Percentiles rank a stretch among this genome's conserved stretches.
Evolutionary conservation across 2,113 vertebrate species (phyloP).

Genomic region (Hydrolagus affinis): DNA sequence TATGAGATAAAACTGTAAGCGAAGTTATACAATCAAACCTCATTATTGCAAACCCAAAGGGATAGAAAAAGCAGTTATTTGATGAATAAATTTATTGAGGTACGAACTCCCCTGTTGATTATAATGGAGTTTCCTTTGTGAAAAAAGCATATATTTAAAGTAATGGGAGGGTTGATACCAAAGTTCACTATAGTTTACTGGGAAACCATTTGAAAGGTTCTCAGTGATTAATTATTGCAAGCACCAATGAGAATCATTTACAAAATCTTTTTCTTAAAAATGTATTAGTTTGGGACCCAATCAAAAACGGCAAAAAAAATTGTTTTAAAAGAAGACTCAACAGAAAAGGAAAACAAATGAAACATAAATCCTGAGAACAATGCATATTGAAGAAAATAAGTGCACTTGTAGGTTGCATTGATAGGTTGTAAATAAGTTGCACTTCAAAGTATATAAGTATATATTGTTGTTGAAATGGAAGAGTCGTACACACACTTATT

Average conservation of each 20-base stretch:
- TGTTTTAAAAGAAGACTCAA: not conserved
- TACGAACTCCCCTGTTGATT: not conserved
- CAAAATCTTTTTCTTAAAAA: not conserved
- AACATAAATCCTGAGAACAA: not conserved
- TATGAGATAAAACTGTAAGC: not conserved
- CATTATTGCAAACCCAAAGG: no score
- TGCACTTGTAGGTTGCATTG: no score
- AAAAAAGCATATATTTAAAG: not conserved
- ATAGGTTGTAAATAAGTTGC: no score
- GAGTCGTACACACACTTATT: slow-evolving; percentile 1
- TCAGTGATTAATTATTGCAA: not conserved
- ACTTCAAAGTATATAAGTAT: no score
- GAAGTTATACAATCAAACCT: not conserved
- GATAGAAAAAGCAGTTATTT: not conserved
- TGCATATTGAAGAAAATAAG: not conserved
- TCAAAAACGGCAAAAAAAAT: not conserved
- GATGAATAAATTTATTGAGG: not conserved
- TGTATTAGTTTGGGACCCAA: not conserved
- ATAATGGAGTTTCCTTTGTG: not conserved
- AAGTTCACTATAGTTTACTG: not conserved
- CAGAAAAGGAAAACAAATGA: no score
- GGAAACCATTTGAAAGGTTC: not conserved
- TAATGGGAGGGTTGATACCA: not conserved
- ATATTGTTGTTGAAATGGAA: no score
- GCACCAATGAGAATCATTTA: not conserved